Conservation (phyloP, 2,888 invertebrate genomes). For the Mermis nigrescens region DNA sequence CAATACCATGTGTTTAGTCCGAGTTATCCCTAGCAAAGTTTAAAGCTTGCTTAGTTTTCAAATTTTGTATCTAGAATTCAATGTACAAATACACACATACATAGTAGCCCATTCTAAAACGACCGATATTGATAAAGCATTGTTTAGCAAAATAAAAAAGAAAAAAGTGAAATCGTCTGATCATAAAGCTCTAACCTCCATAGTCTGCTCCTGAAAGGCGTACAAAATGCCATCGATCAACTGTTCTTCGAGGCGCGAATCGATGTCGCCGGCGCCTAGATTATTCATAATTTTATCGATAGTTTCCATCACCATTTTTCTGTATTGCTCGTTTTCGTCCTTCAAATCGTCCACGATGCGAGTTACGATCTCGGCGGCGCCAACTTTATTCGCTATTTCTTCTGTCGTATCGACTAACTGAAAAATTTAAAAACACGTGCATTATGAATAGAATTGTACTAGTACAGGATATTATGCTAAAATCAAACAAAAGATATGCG, state of each 20-base stretch:
- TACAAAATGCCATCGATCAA: constrained; percentile 96
- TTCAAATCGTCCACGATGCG: constrained; percentile 95
- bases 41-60: too few species aligned
- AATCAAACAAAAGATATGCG: too few species aligned
- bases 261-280: constrained; percentile 90
- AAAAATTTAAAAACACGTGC: constrained; percentile 16
- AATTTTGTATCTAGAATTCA: too few species aligned
- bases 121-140: too few species aligned
- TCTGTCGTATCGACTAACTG: constrained; percentile 93
- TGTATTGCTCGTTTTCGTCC: constrained; percentile 96
- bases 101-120: too few species aligned
- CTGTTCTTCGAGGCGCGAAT: constrained; percentile 90
- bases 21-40: too few species aligned
- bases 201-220: constrained; percentile 98
- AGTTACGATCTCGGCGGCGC: constrained; percentile 92
- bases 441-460: too few species aligned
- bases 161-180: too few species aligned
- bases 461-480: too few species aligned
- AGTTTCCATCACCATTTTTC: constrained; percentile 99
- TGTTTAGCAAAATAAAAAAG: too few species aligned
- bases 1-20: too few species aligned
- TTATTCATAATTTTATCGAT: constrained; percentile 97
- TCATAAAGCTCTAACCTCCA: constrained; percentile 53
- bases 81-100: too few species aligned
- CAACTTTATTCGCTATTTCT: constrained; percentile 98